Percentiles rank a stretch among this genome's conserved stretches.
Evolutionary conservation across 2,113 vertebrate genomes (phyloP).

Genomic region (Opisthocomus hoazin): DNA sequence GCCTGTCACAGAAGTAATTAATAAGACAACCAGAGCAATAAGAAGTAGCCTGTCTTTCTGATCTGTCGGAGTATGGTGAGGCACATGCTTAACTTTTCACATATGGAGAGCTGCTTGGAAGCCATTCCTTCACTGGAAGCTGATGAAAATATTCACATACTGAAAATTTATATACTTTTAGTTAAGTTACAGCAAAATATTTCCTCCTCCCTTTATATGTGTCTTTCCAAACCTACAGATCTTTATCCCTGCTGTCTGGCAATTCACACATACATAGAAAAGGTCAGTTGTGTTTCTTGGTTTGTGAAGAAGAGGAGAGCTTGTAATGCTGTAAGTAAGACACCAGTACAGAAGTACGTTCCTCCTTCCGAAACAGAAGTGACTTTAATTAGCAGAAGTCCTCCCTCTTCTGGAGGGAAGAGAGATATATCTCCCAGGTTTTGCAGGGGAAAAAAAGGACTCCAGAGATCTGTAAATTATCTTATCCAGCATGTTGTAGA

Average conservation of each 20-base stretch:
- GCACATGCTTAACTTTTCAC: not conserved
- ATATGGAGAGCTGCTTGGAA: not conserved
- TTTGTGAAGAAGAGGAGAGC: not conserved
- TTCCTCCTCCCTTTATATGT: not conserved
- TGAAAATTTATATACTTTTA: not conserved
- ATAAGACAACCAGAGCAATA: not conserved
- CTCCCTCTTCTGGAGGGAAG: not conserved
- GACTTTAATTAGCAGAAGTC: not conserved
- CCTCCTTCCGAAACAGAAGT: not conserved
- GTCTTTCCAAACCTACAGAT: not conserved
- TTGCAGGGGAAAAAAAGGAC: not conserved
- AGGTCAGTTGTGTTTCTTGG: not conserved
- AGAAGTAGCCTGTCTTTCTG: not conserved
- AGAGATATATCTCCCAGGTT: not conserved
- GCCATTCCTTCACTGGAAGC: not conserved
- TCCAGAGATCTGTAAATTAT: not conserved
- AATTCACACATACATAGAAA: not conserved
- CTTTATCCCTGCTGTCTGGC: not conserved
- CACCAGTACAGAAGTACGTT: not conserved
- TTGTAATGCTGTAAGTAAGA: not conserved
- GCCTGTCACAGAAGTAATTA: not conserved
- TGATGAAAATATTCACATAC: not conserved
- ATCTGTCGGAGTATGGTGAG: not conserved
- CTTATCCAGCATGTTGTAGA: not conserved
- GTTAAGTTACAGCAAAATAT: not conserved